Base-by-base conservation (phyloP, 2,113 vertebrate species). In the Ceyx margarethae region DNA sequence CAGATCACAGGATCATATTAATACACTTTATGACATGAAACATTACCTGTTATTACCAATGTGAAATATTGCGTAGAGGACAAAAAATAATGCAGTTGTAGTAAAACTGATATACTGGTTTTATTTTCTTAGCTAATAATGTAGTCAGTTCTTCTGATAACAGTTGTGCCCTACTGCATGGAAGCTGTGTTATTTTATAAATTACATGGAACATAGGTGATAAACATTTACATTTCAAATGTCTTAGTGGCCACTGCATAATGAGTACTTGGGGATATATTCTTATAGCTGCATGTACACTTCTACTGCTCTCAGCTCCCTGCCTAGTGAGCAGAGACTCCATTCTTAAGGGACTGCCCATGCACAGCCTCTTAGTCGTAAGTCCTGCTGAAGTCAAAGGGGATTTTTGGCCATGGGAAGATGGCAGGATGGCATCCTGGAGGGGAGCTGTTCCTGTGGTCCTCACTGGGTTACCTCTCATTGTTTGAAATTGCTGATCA, bases 151-250 rank as follows among this genome's bases (percentile, higher is more conserved):
- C 82, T 95, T 86, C 89, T 84, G 86, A 86, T 89, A 89, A 88
- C 14, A 9, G 46, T 91, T 64, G 50, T 83, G 86, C 77, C 89
- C 92, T 93, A 10, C 89, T 97, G 95, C 97, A 96, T 97, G 96
- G 89, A 96, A 95, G 92, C 58, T 18, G 62, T 45, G 43, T 90
- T 90, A 79, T 97, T 97, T 97, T 96, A 80, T 95, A 91, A 87
- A 94, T 91, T 93, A 89, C 89, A 37, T 76, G 79, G 89, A 78
- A 90, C 91, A 54, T 77, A 86, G 87, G 73, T 12, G 25, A 95
- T 61, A 90, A 94, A 77, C 6, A 76, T 96, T 97, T 97, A 93
- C 95, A 95, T 97, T 97, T 96, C 93, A 94, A 83, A 94, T 91
- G 65, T 87, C 94, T 95, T 97, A 88, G 82, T 96, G 95, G 88